Percentiles rank a stretch among this genome's conserved stretches.
phyloP scores from a whole-genome alignment of 2,113 vertebrate species.

The Rhea pennata region DNA sequence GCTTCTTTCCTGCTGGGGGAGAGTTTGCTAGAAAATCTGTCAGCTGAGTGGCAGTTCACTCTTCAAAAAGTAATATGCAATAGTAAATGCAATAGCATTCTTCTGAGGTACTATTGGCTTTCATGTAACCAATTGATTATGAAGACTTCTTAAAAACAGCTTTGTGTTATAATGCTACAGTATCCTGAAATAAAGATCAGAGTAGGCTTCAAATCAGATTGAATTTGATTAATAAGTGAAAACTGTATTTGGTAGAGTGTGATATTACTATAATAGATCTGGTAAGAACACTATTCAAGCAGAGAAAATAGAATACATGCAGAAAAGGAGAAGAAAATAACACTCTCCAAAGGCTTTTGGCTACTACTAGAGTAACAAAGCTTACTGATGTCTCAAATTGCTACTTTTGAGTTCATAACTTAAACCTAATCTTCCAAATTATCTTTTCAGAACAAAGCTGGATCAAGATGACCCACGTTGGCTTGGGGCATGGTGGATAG shows the following conservation, averaged over 20 bases:
- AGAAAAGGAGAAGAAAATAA: background rate
- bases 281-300: background rate
- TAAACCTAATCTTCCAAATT: constrained; percentile 11
- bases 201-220: background rate
- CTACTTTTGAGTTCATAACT: background rate
- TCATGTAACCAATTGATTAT: background rate
- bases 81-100: background rate
- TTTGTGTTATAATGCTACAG: background rate
- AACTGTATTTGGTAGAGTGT: background rate
- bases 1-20: background rate
- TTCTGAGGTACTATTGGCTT: background rate
- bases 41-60: background rate
- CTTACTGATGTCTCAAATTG: background rate
- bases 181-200: background rate
- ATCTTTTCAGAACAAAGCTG: constrained; percentile 48
- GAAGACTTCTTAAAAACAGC: background rate
- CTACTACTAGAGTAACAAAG: background rate
- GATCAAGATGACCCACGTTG: constrained; percentile 78
- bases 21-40: background rate
- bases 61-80: background rate
- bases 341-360: background rate
- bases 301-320: background rate
- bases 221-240: background rate
- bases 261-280: background rate
- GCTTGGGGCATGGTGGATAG: constrained; percentile 87